A percentile compares a stretch with the other conserved stretches of the same genome.
phyloP scores from a whole-genome alignment of 2,888 invertebrate genomes.

The Mactromeris polynyma region DNA sequence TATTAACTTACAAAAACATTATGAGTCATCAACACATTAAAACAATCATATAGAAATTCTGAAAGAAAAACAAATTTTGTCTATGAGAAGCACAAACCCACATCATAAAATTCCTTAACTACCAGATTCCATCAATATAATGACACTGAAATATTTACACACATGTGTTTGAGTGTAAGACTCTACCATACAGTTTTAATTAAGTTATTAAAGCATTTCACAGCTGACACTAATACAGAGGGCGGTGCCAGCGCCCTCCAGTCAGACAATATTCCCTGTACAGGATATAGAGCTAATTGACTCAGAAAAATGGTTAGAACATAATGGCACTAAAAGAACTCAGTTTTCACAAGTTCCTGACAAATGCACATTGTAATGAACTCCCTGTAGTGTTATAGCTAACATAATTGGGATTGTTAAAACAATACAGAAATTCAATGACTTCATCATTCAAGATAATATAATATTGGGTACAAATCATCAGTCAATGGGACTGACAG shows the following conservation, averaged over 20 bases:
- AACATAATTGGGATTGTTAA: no score
- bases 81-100: background rate
- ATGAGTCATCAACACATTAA: no score
- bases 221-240: slow-evolving; percentile 17
- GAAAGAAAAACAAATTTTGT: no score
- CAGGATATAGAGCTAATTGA: background rate
- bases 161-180: slow-evolving; percentile 6
- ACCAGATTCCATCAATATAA: background rate
- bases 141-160: background rate
- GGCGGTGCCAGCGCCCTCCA: background rate
- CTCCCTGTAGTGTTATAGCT: no score
- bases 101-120: background rate
- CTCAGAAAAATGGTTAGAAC: background rate
- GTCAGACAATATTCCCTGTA: background rate
- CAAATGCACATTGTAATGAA: no score
- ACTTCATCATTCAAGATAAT: no score
- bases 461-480: no score
- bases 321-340: background rate
- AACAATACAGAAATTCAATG: no score
- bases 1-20: no score
- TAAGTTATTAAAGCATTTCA: background rate
- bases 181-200: background rate
- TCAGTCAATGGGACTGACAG: no score
- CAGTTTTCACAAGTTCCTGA: background rate
- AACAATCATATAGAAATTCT: no score